Evolutionary conservation across 1,140 invertebrate species (phyloP).

Genomic region (Cyrtorhinus lividipennis): DNA sequence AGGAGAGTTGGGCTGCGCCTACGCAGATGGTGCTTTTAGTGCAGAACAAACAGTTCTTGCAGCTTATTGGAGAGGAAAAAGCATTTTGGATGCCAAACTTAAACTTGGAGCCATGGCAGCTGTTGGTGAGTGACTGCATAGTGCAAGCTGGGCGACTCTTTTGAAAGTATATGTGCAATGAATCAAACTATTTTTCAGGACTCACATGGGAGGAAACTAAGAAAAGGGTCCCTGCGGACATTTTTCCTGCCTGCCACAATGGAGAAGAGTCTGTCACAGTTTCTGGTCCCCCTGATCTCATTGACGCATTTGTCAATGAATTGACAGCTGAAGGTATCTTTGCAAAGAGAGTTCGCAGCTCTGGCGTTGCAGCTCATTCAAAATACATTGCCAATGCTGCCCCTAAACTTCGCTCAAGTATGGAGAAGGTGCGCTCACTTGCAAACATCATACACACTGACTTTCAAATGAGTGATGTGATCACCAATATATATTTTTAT

Average conservation of each 20-base stretch:
- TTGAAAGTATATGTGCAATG: too few relatives aligned
- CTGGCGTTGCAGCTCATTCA: constrained; percentile 87
- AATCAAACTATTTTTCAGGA: constrained; percentile 52
- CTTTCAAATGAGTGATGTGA: background rate
- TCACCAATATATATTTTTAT: constrained; percentile 6
- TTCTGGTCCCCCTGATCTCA: constrained; percentile 62
- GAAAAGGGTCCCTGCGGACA: constrained; percentile 52
- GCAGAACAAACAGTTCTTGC: constrained; percentile 82
- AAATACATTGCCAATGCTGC: constrained; percentile 77
- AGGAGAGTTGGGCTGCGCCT: constrained; percentile 88
- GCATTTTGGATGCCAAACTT: constrained; percentile 64
- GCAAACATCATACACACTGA: too few relatives aligned
- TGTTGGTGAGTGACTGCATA: constrained; percentile 34
- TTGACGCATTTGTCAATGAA: constrained; percentile 56
- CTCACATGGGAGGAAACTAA: constrained; percentile 76
- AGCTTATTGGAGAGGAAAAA: constrained; percentile 81
- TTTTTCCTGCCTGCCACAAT: constrained; percentile 88
- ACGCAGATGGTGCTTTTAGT: constrained; percentile 88
- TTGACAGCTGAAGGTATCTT: constrained; percentile 70
- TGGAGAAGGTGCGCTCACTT: constrained; percentile 49
- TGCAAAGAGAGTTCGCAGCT: constrained; percentile 75
- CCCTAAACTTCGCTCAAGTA: constrained; percentile 53
- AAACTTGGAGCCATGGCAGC: constrained; percentile 35
- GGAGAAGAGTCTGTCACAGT: constrained; percentile 80
- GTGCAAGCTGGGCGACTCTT: too few relatives aligned